Base-by-base conservation (phyloP, 1,140 invertebrate species). In the Macrotrachela quadricornifera region DNA sequence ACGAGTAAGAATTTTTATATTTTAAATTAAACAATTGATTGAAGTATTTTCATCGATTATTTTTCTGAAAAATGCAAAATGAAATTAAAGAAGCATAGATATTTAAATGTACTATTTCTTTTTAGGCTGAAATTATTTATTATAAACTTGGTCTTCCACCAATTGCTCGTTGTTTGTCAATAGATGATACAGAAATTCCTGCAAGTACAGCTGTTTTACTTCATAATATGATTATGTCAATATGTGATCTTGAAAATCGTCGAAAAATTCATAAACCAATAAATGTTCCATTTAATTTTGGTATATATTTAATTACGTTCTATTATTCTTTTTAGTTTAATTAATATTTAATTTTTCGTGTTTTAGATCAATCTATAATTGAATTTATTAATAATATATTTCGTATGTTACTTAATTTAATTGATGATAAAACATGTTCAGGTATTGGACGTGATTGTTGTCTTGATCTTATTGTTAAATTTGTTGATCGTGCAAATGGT, bases 391-490 rank as follows among this genome's bases (percentile, higher is more conserved):
- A 54, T 10, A 38, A 48, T 41, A 49, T 49, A 43, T 54, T 54
- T 46, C 53, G 53, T 8, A 44, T 18, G 30, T 9, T 49, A 0
- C 39, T 48, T 1, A 36, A 43, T 36, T 38, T 54, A 16, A 54
- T 54, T 11, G 46, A 42, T 45, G 53, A 54, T 12, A 38, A 46
- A 8, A 49, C 46, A 12, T 54, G 53, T 37, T 49, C 53, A 14
- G 53, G 53, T n/a, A 43, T 30, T 42, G 83, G 82, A 30, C 74
- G 90, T 62, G 87, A 95, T 74, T 80, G 82, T 37, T 77, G 91
- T 38, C 79, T 95, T 55, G 85, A 94, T 67, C 62, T 96, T 10
- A 71, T 95, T n/a, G 85, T 86, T 63, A 79, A 82, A 61, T 92
- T 94, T 77, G 66, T 85, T 58, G 81, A 87, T 61, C 81, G 81